Conservation (phyloP, 2,113 vertebrate genomes). For the Hydrochoerus hydrochaeris region DNA sequence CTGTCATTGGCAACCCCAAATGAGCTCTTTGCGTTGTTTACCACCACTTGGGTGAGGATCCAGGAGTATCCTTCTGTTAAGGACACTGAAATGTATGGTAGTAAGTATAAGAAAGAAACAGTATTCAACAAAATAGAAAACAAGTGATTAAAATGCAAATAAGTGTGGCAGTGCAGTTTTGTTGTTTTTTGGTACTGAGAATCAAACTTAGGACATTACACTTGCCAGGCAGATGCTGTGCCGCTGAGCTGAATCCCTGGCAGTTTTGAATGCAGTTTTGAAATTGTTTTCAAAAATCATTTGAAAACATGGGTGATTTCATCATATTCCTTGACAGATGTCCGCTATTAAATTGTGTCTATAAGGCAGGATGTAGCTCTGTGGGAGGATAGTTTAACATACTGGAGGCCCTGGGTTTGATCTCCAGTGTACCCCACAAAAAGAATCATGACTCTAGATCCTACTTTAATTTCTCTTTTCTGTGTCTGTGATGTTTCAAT, state of each 20-base stretch:
- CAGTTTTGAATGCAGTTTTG: not conserved
- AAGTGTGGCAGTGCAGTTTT: not conserved
- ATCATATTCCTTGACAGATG: not conserved
- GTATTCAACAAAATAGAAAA: not conserved
- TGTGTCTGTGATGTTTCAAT: not conserved
- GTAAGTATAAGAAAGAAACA: not conserved
- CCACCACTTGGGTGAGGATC: not conserved
- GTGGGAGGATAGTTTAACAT: not conserved
- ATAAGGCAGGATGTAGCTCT: not conserved
- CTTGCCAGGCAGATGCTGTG: no score
- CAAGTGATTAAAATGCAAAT: not conserved
- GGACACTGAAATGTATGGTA: not conserved
- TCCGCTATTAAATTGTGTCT: not conserved
- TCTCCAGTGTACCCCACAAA: not conserved
- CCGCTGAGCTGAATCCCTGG: not conserved
- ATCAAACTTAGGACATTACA: no score
- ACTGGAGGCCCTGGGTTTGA: not conserved
- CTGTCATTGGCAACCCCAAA: not conserved
- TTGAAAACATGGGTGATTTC: not conserved
- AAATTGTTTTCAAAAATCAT: not conserved
- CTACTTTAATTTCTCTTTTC: not conserved
- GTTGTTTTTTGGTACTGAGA: no score
- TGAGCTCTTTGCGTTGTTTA: not conserved
- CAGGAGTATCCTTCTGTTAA: not conserved
- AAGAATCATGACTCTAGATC: not conserved